phyloP scores from a whole-genome alignment of 2,113 vertebrate genomes.

The Typhlomys cinereus region DNA sequence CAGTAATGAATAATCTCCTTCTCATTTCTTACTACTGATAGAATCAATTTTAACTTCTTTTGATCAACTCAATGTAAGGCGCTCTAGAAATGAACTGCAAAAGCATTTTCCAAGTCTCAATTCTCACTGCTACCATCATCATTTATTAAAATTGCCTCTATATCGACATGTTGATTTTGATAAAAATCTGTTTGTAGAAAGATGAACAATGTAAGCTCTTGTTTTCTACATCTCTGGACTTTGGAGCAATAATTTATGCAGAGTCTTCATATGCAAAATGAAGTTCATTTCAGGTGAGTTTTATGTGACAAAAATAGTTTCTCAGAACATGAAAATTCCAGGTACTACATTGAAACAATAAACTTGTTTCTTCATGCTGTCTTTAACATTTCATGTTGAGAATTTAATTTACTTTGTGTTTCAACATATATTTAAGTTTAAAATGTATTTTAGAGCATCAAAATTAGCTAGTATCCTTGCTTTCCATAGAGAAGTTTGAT shows the following conservation, averaged over 20 bases:
- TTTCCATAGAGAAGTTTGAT: slow-evolving; percentile 62
- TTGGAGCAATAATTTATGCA: background rate
- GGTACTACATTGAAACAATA: background rate
- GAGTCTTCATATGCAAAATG: background rate
- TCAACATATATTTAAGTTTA: background rate
- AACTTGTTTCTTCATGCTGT: slow-evolving; percentile 18
- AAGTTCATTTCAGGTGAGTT: background rate
- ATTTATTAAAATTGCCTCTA: background rate
- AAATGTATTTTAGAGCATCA: slow-evolving; percentile 57
- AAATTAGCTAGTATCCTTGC: slow-evolving; percentile 61
- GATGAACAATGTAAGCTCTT: background rate
- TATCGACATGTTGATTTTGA: background rate
- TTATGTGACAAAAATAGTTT: background rate
- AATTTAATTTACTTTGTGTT: slow-evolving; percentile 66
- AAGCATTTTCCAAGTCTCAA: background rate
- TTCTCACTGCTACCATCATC: background rate
- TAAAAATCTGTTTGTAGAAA: background rate
- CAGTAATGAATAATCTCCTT: background rate
- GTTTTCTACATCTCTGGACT: background rate
- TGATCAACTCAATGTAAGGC: background rate
- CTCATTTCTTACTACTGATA: background rate
- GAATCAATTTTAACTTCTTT: background rate
- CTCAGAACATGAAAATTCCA: slow-evolving; percentile 51
- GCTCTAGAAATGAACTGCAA: background rate
- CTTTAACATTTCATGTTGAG: slow-evolving; percentile 42